Conservation (phyloP, 2,888 invertebrate genomes). For the Drosophila niveifrons region DNA sequence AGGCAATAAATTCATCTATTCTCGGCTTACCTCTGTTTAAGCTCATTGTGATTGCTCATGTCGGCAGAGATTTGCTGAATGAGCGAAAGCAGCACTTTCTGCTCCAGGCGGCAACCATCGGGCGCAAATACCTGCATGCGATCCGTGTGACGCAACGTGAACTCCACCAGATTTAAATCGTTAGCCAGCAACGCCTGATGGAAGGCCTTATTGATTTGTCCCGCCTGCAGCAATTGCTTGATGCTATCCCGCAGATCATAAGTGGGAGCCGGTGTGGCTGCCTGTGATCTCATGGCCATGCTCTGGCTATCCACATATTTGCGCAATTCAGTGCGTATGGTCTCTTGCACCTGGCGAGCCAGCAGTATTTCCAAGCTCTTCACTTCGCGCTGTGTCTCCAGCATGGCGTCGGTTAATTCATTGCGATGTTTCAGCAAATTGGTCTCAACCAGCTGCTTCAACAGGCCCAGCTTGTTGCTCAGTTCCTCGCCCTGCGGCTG, state of each 20-base stretch:
- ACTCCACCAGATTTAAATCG: constrained; percentile 94
- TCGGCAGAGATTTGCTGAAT: constrained; percentile 98
- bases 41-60: constrained; percentile 92
- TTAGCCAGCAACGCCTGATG: constrained; percentile 95
- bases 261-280: constrained; percentile 91
- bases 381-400: constrained; percentile 84
- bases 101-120: constrained; percentile 89
- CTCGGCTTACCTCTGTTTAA: constrained; percentile 90
- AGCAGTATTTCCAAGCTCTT: constrained; percentile 83
- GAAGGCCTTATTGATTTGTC: constrained; percentile 94
- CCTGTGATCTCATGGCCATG: constrained; percentile 89
- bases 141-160: constrained; percentile 94
- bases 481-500: constrained; percentile 83
- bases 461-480: constrained; percentile 78
- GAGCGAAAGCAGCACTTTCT: constrained; percentile 95
- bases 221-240: constrained; percentile 88
- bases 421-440: constrained; percentile 79
- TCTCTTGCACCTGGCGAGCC: constrained; percentile 83
- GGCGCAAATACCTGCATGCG: constrained; percentile 91
- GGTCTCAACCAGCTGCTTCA: constrained; percentile 83
- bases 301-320: constrained; percentile 88
- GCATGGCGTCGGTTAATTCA: constrained; percentile 81
- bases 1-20: neutral
- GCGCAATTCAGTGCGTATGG: constrained; percentile 83
- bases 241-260: constrained; percentile 89